Conservation (phyloP, 2,113 vertebrate species). For the Brachypodius melanocephalos region DNA sequence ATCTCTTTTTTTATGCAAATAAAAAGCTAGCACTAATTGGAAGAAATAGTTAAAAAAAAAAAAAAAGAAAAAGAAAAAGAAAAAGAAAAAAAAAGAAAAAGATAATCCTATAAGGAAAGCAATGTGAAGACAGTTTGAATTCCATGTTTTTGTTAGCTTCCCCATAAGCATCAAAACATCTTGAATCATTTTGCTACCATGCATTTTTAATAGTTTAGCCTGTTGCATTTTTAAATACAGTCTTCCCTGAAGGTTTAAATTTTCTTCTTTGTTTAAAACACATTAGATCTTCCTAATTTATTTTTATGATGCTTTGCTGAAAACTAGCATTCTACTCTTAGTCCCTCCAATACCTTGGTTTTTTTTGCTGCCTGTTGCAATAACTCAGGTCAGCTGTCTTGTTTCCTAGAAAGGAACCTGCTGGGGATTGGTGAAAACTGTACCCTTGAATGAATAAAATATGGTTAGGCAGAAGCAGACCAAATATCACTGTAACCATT, state of each 20-base stretch:
- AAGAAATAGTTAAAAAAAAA: neutral
- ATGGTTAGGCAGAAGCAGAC: neutral
- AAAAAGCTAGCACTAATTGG: neutral
- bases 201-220: slow-evolving; percentile 17
- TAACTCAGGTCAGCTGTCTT: neutral
- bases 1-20: neutral
- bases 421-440: neutral
- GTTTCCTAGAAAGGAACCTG: neutral
- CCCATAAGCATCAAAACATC: neutral
- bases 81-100: neutral
- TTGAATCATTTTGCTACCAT: slow-evolving; percentile 18
- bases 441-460: neutral
- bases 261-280: neutral
- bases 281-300: neutral
- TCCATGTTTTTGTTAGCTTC: neutral
- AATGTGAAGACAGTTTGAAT: neutral
- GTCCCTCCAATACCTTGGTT: neutral
- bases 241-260: neutral
- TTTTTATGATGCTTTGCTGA: neutral
- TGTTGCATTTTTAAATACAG: slow-evolving; percentile 23
- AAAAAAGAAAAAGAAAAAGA: neutral
- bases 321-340: neutral
- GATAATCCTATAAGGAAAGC: neutral
- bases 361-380: neutral
- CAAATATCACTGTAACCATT: neutral